Percentiles rank a stretch among this genome's conserved stretches.
These are phyloP conservation scores for Perodicticus potto DNA, from an alignment of 2,797 vertebrate genomes.

Conservation along the genomic window DNA sequence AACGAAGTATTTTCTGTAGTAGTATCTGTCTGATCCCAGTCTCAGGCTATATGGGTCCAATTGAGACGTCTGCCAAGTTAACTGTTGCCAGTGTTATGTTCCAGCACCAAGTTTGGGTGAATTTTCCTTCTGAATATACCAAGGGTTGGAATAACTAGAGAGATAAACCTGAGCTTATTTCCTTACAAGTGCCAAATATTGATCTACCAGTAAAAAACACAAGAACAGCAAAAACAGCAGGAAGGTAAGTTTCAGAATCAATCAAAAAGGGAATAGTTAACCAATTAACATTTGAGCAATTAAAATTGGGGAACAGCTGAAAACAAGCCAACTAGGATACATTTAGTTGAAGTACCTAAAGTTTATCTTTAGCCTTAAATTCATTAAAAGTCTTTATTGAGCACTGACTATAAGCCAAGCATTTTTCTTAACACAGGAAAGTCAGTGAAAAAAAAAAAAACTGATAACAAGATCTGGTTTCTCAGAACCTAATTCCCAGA, in stretches of 20 bases:
- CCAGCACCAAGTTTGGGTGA: background rate
- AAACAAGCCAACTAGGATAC: background rate
- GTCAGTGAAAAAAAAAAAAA: background rate
- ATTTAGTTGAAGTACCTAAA: background rate
- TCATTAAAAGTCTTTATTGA: constrained; percentile 48
- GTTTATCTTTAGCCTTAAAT: constrained; percentile 36
- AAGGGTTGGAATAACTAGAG: background rate
- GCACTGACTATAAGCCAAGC: background rate
- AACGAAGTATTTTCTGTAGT: background rate
- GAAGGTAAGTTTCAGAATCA: background rate
- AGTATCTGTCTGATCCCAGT: background rate
- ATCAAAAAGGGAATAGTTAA: background rate
- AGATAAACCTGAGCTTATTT: background rate
- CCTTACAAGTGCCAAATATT: background rate
- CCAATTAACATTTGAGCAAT: background rate
- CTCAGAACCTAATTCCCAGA: background rate
- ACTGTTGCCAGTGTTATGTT: background rate
- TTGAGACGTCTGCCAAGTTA: background rate
- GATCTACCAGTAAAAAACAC: background rate
- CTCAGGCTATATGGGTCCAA: background rate
- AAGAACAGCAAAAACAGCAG: background rate
- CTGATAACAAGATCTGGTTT: background rate
- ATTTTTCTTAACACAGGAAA: background rate
- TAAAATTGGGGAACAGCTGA: background rate
- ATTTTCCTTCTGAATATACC: constrained; percentile 10